Conservation (phyloP, 1,140 invertebrate species). For the Protaetia brevitarsis region DNA sequence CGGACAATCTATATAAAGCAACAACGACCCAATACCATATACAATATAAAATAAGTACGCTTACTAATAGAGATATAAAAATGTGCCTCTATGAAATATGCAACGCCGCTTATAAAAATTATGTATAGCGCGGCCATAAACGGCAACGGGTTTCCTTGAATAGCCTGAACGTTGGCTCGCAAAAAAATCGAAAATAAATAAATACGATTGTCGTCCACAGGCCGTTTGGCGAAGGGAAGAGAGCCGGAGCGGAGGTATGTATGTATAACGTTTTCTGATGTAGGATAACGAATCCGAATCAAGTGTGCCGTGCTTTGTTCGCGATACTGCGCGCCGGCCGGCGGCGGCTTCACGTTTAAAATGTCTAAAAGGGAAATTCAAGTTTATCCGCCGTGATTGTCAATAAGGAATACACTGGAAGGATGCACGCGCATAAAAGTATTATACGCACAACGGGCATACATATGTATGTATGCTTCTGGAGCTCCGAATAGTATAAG, state of each 20-base stretch:
- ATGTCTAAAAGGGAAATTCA: slow-evolving; percentile 19
- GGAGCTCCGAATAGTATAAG: too few relatives aligned
- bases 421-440: too few relatives aligned
- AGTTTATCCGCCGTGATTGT: slow-evolving; percentile 6
- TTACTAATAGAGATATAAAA: slow-evolving; percentile 22
- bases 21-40: background rate
- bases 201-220: slow-evolving; percentile 21
- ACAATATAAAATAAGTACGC: background rate
- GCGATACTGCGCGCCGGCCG: background rate
- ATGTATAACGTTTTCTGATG: too few relatives aligned
- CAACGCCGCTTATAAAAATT: slow-evolving; percentile 23
- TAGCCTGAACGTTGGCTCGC: slow-evolving; percentile 13
- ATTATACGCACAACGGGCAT: background rate
- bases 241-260: too few relatives aligned
- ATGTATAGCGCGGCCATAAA: slow-evolving; percentile 27
- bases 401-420: background rate
- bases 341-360: slow-evolving; percentile 11
- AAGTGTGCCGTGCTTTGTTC: slow-evolving; percentile 21
- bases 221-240: too few relatives aligned
- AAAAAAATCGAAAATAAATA: slow-evolving; percentile 27
- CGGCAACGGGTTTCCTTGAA: slow-evolving; percentile 27
- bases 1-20: too few relatives aligned
- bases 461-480: background rate
- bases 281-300: slow-evolving; percentile 29
- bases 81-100: slow-evolving; percentile 17